Evolutionary conservation across 23 tunicate genomes (phyloP).

Genomic region (Halocynthia roretzi): DNA sequence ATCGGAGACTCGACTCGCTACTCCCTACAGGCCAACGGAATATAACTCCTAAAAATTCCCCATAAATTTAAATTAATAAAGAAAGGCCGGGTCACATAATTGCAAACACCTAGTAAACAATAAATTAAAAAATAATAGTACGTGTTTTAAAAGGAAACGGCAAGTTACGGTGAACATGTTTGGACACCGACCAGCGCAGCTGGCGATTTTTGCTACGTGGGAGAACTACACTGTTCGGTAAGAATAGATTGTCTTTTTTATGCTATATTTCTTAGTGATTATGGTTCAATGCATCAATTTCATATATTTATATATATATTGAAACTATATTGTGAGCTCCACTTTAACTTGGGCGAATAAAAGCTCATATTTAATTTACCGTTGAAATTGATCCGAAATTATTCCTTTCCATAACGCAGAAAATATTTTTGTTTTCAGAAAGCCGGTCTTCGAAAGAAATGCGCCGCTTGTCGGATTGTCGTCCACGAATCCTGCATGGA

Average conservation of each 20-base stretch:
- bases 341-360: no score
- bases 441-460: conserved; percentile 80
- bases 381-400: no score
- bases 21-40: no score
- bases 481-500: conserved; percentile 73
- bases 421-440: conserved; percentile 43
- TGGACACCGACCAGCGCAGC: conserved; percentile 77
- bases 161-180: conserved; percentile 61
- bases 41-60: no score
- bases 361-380: no score
- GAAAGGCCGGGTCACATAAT: no score
- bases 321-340: no score
- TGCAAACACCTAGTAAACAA: no score
- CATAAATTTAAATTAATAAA: no score
- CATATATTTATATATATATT: no score
- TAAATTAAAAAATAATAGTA: neutral
- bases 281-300: neutral
- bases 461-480: conserved; percentile 86
- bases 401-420: no score
- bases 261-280: neutral
- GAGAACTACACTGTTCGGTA: conserved; percentile 69
- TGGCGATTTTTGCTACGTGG: conserved; percentile 90
- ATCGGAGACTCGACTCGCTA: no score
- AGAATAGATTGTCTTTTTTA: neutral
- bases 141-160: conserved; percentile 39